Evolutionary conservation across 1,140 invertebrate species (phyloP), one percentile per base, ranked within the genome.

Genomic region (Hycleus cichorii): DNA sequence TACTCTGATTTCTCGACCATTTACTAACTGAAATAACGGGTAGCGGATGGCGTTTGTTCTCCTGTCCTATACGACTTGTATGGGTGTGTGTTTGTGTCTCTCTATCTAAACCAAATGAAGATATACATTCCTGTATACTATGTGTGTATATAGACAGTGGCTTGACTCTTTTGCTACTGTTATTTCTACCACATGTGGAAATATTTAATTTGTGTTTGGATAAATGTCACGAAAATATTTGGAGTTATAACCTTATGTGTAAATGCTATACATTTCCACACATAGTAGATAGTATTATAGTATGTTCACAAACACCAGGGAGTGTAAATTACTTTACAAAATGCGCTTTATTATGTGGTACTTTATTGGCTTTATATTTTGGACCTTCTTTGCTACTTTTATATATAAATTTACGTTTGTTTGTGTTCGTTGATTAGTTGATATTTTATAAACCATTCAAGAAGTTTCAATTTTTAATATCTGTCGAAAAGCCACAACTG

Each of bases 1-100:
- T 1, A 60, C 64, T 68, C 64, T 69, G 68, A 69, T 69, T 69
- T 69, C 68, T 66, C 68, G 68, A 64, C 66, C 68, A 69, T 69
- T 69, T 69, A 56, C 64, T 59, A 62, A 59, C 63, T 69, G 67
- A 69, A n/a, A 64, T 66, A 68, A 69, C 68, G 65, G 40, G 62
- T 62, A 57, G 49, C 59, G 58, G 58, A 32, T 51, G 51, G 40
- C 9, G 40, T 10, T 5, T 32, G 4, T 32, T 32, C 4, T 32
- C 1, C 32, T 32, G 3, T 32, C 32, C 40, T 11, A 42, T 42
- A 6, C 52, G 53, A 57, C 56, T 59, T 57, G 18, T 18, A 12
- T 18, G 18, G 18, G 18, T 18, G 18, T 18, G 18, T 18, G 18
- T 18, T 18, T 18, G 18, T 50, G 45, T 32, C 32, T 32, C 7